phyloP scores from a whole-genome alignment of 2,888 invertebrate genomes.

The Caenorhabditis afra region DNA sequence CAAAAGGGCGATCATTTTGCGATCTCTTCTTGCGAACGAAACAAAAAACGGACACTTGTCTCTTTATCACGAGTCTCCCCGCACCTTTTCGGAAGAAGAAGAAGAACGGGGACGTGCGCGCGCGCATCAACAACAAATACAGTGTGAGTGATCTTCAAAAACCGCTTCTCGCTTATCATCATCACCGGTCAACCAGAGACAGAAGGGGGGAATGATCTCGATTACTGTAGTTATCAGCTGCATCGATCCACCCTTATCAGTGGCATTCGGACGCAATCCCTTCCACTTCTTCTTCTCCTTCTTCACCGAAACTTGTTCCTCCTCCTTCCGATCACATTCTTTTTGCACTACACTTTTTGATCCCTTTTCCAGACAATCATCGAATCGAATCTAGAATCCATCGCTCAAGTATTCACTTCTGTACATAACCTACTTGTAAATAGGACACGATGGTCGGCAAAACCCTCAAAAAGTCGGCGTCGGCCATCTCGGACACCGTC shows the following conservation, averaged over 20 bases:
- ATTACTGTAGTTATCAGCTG: constrained; percentile 36
- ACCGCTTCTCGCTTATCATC: not conserved
- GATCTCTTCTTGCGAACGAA: not conserved
- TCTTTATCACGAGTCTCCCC: too few species aligned
- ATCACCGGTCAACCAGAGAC: constrained; percentile 5
- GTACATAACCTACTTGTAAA: constrained; percentile 6
- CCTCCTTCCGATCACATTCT: constrained; percentile 12
- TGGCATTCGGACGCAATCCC: not conserved
- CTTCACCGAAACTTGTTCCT: constrained; percentile 44
- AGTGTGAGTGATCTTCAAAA: constrained; percentile 3
- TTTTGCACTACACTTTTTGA: not conserved
- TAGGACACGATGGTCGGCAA: constrained; percentile 44
- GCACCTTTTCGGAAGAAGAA: too few species aligned
- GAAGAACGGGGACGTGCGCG: too few species aligned
- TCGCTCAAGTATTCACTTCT: not conserved
- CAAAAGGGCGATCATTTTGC: not conserved
- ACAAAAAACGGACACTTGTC: too few species aligned
- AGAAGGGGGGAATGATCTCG: not conserved
- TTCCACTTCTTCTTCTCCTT: too few species aligned
- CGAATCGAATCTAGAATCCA: constrained; percentile 9
- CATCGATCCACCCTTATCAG: constrained; percentile 20
- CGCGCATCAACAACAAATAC: too few species aligned
- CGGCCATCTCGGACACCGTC: constrained; percentile 60
- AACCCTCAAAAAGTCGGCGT: constrained; percentile 54
- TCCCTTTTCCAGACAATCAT: constrained; percentile 2